phyloP scores from a whole-genome alignment of 2,113 vertebrate species.

The Onychostoma macrolepis region DNA sequence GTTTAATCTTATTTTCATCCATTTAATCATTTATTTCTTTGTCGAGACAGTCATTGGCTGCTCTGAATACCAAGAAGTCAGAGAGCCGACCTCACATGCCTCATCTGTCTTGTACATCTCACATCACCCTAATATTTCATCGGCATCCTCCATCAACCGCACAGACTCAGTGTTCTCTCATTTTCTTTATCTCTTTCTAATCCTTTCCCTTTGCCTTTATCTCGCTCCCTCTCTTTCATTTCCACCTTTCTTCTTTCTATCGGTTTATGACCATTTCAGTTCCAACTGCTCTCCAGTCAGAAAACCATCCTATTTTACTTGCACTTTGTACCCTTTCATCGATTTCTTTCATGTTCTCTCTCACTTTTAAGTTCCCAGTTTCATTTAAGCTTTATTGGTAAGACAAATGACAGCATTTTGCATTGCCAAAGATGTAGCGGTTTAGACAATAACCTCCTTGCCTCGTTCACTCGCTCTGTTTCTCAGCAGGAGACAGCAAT shows the following conservation, averaged over 20 bases:
- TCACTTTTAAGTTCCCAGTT: not conserved
- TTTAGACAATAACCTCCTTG: conserved; percentile 29
- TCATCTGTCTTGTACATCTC: not conserved
- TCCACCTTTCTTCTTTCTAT: not conserved
- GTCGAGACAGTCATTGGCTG: not conserved
- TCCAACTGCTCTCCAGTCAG: not conserved
- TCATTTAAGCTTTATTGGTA: not conserved
- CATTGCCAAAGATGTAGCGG: conserved; percentile 2
- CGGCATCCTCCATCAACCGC: not conserved
- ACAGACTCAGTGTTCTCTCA: not conserved
- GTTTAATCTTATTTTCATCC: conserved; percentile 16
- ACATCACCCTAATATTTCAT: not conserved
- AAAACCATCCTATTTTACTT: not conserved
- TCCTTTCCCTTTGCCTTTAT: not conserved
- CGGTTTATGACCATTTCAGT: not conserved
- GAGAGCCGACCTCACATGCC: conserved; percentile 21
- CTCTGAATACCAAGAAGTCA: conserved; percentile 34
- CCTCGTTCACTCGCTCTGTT: conserved; percentile 14
- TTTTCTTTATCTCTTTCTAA: conserved; percentile 14
- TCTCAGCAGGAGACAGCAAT: conserved; percentile 34
- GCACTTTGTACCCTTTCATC: not conserved
- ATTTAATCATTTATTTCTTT: conserved; percentile 6
- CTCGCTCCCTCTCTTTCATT: not conserved
- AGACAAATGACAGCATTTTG: not conserved
- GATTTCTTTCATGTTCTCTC: not conserved